Evolutionary conservation across 2,113 vertebrate species (phyloP), one percentile per base, ranked within the genome.

Genomic region (Psettodes erumei): DNA sequence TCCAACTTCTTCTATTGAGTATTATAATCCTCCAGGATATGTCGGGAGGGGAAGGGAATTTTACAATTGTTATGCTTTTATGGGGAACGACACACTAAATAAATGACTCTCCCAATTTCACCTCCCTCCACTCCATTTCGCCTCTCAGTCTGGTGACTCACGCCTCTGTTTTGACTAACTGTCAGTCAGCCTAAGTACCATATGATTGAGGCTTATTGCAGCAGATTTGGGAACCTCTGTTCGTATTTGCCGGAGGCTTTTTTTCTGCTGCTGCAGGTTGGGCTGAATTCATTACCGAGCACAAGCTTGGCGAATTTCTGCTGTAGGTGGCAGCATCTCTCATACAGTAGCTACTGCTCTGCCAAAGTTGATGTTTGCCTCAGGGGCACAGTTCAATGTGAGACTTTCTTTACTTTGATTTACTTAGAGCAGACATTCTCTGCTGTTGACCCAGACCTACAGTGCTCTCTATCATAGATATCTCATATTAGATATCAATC

Each of bases 301-400:
- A 2, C 33, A 47, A 71, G 61, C 64, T 70, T 66, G 73, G 75
- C 60, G 33, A n/a, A 58, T 88, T 75, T 79, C 86, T 87, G 72
- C 88, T 89, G 88, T 87, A 89, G 89, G 82, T 89, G 93, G 89
- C 89, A 88, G 87, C 86, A 88, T 76, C 85, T 83, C 82, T 85
- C 71, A 75, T 28, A 50, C 72, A 75, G 77, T 6, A 51, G 48
- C 69, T 71, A 10, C 62, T 27, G 23, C 60, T 66, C 27, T 80
- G 72, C 70, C 62, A 72, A 75, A 83, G 66, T 63, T 76, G 45
- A 81, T 79, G 67, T 89, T 89, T 83, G 87, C 86, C 88, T 79
- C 61, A 21, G 78, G 87, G 85, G 47, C 68, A 53, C 42, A 56
- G 69, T 87, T 86, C 40, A 75, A 50, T 81, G 77, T 43, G 55